Percentiles rank a stretch among this genome's conserved stretches.
Conservation (phyloP, 2,113 vertebrate genomes). For the Crotalus horridus region DNA sequence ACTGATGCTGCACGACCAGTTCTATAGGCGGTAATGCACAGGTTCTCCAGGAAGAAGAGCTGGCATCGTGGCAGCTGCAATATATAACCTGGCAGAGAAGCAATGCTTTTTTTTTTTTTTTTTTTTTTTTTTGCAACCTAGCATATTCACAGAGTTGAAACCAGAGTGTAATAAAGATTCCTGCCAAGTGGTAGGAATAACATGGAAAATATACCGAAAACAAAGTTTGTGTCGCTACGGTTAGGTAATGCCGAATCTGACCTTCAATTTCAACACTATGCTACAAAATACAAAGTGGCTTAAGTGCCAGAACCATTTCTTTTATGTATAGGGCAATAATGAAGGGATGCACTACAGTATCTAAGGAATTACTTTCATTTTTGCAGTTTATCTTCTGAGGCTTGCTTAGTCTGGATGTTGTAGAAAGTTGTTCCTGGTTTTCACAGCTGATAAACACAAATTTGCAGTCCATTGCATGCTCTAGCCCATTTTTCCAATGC, state of each 20-base stretch:
- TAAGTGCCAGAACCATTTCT: neutral
- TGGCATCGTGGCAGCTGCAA: neutral
- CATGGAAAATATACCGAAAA: neutral
- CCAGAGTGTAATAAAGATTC: neutral
- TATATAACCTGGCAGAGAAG: neutral
- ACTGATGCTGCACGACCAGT: neutral
- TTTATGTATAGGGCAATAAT: neutral
- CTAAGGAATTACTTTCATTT: neutral
- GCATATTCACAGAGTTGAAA: neutral
- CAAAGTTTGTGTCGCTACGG: neutral
- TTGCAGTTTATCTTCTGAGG: neutral
- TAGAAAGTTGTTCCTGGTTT: neutral
- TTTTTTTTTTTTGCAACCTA: neutral
- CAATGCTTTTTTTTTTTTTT: neutral
- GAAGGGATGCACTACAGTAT: neutral
- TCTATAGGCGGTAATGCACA: neutral
- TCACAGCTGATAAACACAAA: neutral
- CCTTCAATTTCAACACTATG: neutral
- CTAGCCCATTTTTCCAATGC: neutral
- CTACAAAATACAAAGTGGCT: neutral
- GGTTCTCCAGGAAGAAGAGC: neutral
- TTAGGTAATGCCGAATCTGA: neutral
- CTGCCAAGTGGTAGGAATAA: neutral
- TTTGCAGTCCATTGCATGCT: neutral
- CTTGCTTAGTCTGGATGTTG: neutral